Base-by-base conservation (phyloP, 2,888 invertebrate genomes). In the Unio delphinus region DNA sequence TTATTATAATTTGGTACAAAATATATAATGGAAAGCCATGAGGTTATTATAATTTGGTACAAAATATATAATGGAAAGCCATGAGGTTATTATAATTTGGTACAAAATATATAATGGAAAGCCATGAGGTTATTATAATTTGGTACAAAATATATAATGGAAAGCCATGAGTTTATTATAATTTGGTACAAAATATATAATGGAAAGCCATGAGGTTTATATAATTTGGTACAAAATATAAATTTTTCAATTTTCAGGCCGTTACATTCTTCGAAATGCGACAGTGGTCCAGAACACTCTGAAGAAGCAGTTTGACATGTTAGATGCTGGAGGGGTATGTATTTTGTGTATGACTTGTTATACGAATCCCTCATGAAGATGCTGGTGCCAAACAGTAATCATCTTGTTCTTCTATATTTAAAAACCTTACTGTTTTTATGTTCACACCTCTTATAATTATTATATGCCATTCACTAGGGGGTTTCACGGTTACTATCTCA, bases 211-310 rank as follows among this genome's bases (percentile, higher is more conserved):
- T 17, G 71, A 62, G 61, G 71, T 71, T 65, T 61, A 59, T 55
- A 17, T 34, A 20, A 20, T 28, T 57, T 58, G 15, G 5, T 55
- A 59, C 8, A 23, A 58, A 30, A 30, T 59, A 17, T 7, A 15
- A 65, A 11, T 26, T 68, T 57, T 55, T 59, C 7, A n/a, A 11
- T 65, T 65, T 72, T 7, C 68, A 80, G 81, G 83, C 23, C 72
- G 87, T 8, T 86, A 83, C 74, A 75, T 81, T 1, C 55, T 80
- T 1, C 74, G 84, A 28, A 80, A 86, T 74, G 84, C 84, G 4
- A 83, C 79, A 73, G 67, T 73, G 15, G 80, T 83, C 15, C 73
- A 75, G n/a, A 68, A 80, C 20, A 78, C 80, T 8, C 28, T 86
- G 15, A 84, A 83, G 65, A 82, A 86, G 65, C 80, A 81, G 58